Conservation (phyloP, 1,140 invertebrate genomes). For the Bilobella aurantiaca region DNA sequence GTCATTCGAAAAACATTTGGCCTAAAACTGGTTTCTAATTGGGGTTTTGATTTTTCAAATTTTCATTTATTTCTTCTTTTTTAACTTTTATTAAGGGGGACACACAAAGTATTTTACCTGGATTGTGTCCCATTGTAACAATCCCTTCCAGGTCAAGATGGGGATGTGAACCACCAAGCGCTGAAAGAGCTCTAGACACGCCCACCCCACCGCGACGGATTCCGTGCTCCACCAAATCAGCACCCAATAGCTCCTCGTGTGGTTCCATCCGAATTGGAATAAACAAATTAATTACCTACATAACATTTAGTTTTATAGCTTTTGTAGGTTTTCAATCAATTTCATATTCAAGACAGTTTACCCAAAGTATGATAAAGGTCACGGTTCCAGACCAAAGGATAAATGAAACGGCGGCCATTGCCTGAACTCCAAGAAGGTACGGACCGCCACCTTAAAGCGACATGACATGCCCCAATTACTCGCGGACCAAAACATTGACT, state of each 20-base stretch:
- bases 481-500: no score
- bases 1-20: no score
- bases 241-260: slow-evolving; percentile 41
- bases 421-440: slow-evolving; percentile 73
- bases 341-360: no score
- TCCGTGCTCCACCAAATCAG: slow-evolving; percentile 33
- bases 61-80: no score
- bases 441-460: slow-evolving; percentile 61
- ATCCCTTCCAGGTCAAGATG: no score
- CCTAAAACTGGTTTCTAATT: no score
- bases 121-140: no score
- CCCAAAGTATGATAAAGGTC: slow-evolving; percentile 60
- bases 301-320: not conserved
- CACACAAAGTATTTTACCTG: no score
- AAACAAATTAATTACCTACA: not conserved
- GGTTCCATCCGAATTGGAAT: slow-evolving; percentile 41
- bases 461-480: no score
- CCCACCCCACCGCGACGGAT: slow-evolving; percentile 19
- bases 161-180: slow-evolving; percentile 10
- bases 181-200: slow-evolving; percentile 20
- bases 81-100: no score
- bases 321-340: no score
- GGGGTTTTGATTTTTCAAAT: no score
- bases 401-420: slow-evolving; percentile 58
- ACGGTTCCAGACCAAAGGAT: slow-evolving; percentile 57